phyloP scores from a whole-genome alignment of 2,797 vertebrate species.

The Ctenopoma kingsleyae region DNA sequence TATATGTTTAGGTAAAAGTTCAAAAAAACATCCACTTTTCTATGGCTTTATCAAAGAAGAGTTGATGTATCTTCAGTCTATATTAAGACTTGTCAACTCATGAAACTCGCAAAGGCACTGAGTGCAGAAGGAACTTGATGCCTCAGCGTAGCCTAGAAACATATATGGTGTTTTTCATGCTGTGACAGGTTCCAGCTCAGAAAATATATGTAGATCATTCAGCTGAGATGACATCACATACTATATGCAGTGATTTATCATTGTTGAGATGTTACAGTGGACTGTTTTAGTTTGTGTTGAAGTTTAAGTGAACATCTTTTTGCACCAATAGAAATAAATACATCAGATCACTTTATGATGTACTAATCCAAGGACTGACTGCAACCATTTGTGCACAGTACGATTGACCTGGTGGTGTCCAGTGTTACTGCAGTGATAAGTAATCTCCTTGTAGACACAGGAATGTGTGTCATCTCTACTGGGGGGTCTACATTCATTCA shows the following conservation, averaged over 20 bases:
- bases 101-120: conserved; percentile 52
- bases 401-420: conserved; percentile 50
- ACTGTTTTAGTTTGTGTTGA: not conserved
- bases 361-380: conserved; percentile 12
- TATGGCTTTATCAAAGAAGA: not conserved
- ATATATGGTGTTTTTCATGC: conserved; percentile 19
- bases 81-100: conserved; percentile 17
- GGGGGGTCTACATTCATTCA: conserved; percentile 74
- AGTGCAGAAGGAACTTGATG: conserved; percentile 15
- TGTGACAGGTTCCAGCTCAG: conserved; percentile 39
- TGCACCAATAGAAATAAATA: not conserved
- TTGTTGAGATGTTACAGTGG: not conserved
- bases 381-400: conserved; percentile 1
- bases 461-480: conserved; percentile 76
- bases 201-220: conserved; percentile 32
- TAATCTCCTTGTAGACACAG: conserved; percentile 71
- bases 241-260: not conserved
- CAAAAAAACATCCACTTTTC: not conserved
- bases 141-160: conserved; percentile 36
- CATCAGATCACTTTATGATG: not conserved
- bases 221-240: not conserved
- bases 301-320: not conserved
- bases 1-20: not conserved
- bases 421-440: conserved; percentile 65
- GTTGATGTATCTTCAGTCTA: not conserved